A percentile compares a stretch with the other conserved stretches of the same genome.
These are phyloP conservation scores for Cyrtodaria siliqua DNA, from an alignment of 2,888 invertebrate species.

Conservation along the genomic window DNA sequence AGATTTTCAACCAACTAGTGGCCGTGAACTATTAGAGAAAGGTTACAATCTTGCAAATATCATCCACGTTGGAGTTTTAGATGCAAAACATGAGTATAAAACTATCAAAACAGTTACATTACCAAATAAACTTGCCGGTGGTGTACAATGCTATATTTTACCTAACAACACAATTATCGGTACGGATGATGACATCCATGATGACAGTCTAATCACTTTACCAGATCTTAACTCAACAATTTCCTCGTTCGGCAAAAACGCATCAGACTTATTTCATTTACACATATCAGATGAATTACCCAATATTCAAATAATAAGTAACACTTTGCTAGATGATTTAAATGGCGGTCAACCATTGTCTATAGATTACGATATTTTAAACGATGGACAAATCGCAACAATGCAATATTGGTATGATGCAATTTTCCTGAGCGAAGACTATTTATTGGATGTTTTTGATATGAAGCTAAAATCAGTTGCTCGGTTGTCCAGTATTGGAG, in stretches of 20 bases:
- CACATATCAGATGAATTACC: slow-evolving; percentile 5
- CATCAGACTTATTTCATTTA: no score
- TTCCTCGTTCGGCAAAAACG: background rate
- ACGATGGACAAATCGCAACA: slow-evolving; percentile 19
- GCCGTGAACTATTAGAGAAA: background rate
- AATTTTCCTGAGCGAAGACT: slow-evolving; percentile 44
- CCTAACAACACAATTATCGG: background rate
- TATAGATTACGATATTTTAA: slow-evolving; percentile 28
- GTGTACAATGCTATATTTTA: slow-evolving; percentile 18
- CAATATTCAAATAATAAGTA: slow-evolving; percentile 12
- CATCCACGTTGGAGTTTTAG: slow-evolving; percentile 25
- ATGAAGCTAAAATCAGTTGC: slow-evolving; percentile 20
- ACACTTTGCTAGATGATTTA: background rate
- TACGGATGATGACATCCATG: no score
- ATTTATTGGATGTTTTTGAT: slow-evolving; percentile 40
- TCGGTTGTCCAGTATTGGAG: background rate
- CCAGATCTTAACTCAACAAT: background rate
- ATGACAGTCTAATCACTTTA: no score
- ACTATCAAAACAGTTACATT: slow-evolving; percentile 11
- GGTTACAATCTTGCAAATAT: slow-evolving; percentile 7
- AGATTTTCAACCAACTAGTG: background rate
- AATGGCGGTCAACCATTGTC: slow-evolving; percentile 41
- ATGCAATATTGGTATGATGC: slow-evolving; percentile 24
- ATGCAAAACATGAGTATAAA: slow-evolving; percentile 11
- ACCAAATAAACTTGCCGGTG: slow-evolving; percentile 17